Evolutionary conservation across 1,140 invertebrate species (phyloP), one percentile per base, ranked within the genome.

Genomic region (Hormaphis cornu): DNA sequence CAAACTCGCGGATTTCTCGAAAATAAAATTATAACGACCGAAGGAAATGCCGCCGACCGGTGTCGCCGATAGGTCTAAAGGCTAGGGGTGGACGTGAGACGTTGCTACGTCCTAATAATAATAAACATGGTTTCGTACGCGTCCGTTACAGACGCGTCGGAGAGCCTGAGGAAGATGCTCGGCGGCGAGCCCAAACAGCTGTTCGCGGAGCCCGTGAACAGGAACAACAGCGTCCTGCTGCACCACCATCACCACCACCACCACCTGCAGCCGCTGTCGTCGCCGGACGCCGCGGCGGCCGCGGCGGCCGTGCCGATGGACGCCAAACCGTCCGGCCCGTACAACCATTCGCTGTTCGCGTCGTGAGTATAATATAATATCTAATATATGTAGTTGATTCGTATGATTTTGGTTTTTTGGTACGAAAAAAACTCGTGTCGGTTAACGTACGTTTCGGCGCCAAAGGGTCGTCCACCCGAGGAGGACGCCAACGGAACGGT

Each of bases 161-260:
- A 66, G 28, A 66, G 61, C 44, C 44, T 66, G 44, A 66, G 50
- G 30, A 50, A 66, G 50, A 35, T 66, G 61, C 44, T 66, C 14
- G 61, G 61, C 42, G n/a, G n/a, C 7, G 61, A 50, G 10, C 20
- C 61, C 24, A 44, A 66, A 66, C 44, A 22, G 46, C 28, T 66
- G 18, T 66, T 66, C 30, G n/a, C 61, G n/a, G 61, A 66, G 6
- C 61, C 61, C 40, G 61, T 66, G 44, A 42, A 66, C 28, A 66
- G 61, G 46, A 44, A 22, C 14, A 22, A 10, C 59, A 20, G 9
- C 40, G 18, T 24, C 26, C 46, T 9, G 18, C 46, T 22, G 30
- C 59, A 63, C 42, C 42, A 35, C 42, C 26, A n/a, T n/a, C n/a
- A n/a, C n/a, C n/a, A n/a, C n/a, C n/a, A n/a, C n/a, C 59, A 63